These are phyloP conservation scores for Octonoba sinensis DNA, from an alignment of 2,888 invertebrate species.

Conservation along the genomic window DNA sequence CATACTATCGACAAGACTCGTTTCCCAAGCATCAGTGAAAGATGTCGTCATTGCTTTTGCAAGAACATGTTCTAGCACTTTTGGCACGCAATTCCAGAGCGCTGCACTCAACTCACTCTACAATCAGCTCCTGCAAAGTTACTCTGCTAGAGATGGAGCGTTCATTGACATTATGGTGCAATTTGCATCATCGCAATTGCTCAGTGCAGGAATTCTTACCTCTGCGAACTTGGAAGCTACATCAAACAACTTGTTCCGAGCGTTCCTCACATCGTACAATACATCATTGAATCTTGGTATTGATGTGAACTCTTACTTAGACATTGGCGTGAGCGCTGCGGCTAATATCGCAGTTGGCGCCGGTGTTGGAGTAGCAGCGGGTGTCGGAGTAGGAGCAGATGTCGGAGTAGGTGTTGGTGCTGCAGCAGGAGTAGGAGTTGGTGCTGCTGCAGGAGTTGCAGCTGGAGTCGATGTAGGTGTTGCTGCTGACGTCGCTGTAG, in stretches of 20 bases:
- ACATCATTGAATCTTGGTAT: neutral
- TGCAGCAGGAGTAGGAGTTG: neutral
- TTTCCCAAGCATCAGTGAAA: neutral
- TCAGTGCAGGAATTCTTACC: no score
- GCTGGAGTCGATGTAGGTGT: neutral
- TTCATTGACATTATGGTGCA: no score
- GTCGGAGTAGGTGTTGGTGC: neutral
- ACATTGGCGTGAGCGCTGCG: neutral
- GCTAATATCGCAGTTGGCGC: no score
- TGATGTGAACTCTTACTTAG: neutral
- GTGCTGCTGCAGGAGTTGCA: neutral
- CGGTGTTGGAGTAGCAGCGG: neutral
- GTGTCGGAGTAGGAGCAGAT: neutral
- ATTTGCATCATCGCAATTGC: no score
- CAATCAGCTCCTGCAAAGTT: neutral
- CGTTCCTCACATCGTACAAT: neutral
- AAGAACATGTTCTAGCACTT: no score
- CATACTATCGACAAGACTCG: neutral
- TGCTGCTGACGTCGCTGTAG: neutral
- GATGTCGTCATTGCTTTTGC: neutral
- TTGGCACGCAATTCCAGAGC: neutral
- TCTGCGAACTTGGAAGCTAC: no score
- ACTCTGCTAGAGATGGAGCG: no score
- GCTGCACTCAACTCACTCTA: neutral
- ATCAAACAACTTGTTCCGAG: no score